phyloP scores from a whole-genome alignment of 1,140 invertebrate species.

The Hesperophylax magnus region DNA sequence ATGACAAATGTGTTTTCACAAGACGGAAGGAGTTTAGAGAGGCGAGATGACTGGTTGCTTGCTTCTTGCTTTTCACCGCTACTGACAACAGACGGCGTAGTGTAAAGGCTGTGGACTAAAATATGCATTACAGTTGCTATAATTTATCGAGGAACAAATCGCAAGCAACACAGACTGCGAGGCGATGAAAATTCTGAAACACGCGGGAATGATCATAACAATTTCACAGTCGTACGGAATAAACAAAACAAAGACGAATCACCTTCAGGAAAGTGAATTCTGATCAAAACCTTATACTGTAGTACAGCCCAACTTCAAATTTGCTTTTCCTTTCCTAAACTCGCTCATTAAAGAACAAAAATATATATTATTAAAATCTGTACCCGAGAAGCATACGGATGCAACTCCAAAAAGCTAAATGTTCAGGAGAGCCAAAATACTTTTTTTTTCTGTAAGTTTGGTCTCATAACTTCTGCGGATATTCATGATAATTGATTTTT shows the following conservation, averaged over 20 bases:
- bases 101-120: slow-evolving; percentile 14
- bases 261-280: too few relatives aligned
- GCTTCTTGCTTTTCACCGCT: background rate
- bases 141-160: slow-evolving; percentile 9
- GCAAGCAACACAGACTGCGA: background rate
- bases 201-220: background rate
- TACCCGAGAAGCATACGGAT: too few relatives aligned
- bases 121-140: background rate
- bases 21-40: slow-evolving; percentile 12
- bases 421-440: too few relatives aligned
- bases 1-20: slow-evolving; percentile 22
- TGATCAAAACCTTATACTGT: too few relatives aligned
- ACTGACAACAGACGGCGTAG: background rate
- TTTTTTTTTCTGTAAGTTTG: too few relatives aligned
- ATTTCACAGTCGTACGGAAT: background rate
- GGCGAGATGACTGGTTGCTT: background rate
- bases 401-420: too few relatives aligned
- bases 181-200: background rate
- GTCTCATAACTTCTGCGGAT: too few relatives aligned
- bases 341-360: too few relatives aligned
- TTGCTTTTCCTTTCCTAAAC: too few relatives aligned
- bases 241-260: background rate
- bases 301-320: too few relatives aligned
- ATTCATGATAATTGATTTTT: too few relatives aligned
- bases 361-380: too few relatives aligned